Evolutionary conservation across 2,888 invertebrate genomes (phyloP).

Genomic region (Acrobeloides nanus): DNA sequence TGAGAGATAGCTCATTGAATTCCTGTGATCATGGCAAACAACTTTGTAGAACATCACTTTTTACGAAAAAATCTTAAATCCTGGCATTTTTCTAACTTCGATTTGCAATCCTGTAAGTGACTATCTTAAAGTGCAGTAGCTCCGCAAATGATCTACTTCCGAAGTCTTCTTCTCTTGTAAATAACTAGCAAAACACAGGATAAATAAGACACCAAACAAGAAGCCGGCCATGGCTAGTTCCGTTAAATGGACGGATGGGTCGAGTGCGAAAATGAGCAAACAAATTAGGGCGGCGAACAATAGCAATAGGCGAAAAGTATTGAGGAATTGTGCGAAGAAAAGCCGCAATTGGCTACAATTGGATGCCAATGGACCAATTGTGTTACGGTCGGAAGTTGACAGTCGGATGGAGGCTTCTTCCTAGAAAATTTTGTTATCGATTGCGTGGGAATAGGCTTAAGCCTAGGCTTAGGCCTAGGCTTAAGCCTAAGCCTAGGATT

Average conservation of each 20-base stretch:
- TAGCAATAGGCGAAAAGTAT: slow-evolving; percentile 24
- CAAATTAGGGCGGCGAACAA: slow-evolving; percentile 26
- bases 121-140: too few relatives aligned
- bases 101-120: too few relatives aligned
- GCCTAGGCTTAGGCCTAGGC: slow-evolving; percentile 22
- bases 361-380: slow-evolving; percentile 9
- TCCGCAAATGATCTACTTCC: slow-evolving; percentile 11
- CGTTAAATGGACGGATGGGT: too few relatives aligned
- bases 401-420: slow-evolving; percentile 15
- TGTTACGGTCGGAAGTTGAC: slow-evolving; percentile 8
- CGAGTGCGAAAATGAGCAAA: slow-evolving; percentile 32
- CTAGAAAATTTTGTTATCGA: slow-evolving; percentile 4
- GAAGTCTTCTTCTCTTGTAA: slow-evolving; percentile 19
- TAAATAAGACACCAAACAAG: slow-evolving; percentile 13
- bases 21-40: too few relatives aligned
- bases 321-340: slow-evolving; percentile 21
- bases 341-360: slow-evolving; percentile 9
- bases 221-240: slow-evolving; percentile 23
- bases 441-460: slow-evolving; percentile 19
- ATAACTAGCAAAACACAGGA: slow-evolving; percentile 20
- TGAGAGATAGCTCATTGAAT: too few relatives aligned
- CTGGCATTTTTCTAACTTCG: too few relatives aligned
- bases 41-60: too few relatives aligned
- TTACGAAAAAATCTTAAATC: too few relatives aligned
- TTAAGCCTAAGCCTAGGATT: slow-evolving; percentile 21